Evolutionary conservation across 2,113 vertebrate species (phyloP).

Genomic region (Plecturocebus donacophilus): DNA sequence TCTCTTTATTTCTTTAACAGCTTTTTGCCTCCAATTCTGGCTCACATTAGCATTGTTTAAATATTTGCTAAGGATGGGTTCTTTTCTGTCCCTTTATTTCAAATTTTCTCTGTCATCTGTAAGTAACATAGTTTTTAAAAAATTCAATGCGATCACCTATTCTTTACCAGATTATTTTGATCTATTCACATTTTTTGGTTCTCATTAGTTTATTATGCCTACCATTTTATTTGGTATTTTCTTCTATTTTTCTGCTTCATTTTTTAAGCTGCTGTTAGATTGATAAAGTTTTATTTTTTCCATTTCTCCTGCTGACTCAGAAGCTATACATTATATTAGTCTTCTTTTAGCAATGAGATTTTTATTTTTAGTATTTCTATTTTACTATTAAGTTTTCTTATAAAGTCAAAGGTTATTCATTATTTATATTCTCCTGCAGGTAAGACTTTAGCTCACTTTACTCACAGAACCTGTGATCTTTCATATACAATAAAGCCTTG

Average conservation of each 20-base stretch:
- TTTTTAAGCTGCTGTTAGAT: neutral
- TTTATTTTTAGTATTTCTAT: neutral
- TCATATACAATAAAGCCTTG: too few species aligned
- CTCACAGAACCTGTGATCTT: neutral
- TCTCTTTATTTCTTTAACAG: neutral
- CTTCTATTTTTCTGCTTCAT: neutral
- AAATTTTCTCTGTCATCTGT: neutral
- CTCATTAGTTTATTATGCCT: neutral
- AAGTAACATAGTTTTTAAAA: neutral
- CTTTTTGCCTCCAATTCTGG: neutral
- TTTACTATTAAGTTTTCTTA: conserved; percentile 31
- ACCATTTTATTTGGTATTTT: neutral
- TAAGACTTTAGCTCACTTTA: neutral
- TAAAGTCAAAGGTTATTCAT: neutral
- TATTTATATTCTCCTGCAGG: neutral
- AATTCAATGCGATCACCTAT: neutral
- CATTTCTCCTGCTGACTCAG: neutral
- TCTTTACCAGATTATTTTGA: neutral
- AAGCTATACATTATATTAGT: neutral
- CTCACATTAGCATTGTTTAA: neutral
- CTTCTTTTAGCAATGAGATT: neutral
- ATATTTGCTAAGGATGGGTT: neutral
- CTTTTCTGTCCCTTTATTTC: neutral
- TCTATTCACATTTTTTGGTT: neutral
- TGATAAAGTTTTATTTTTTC: neutral